A percentile compares a stretch with the other conserved stretches of the same genome.
These are phyloP conservation scores for Henicopernis longicauda DNA, from an alignment of 2,113 vertebrate genomes.

Conservation along the genomic window DNA sequence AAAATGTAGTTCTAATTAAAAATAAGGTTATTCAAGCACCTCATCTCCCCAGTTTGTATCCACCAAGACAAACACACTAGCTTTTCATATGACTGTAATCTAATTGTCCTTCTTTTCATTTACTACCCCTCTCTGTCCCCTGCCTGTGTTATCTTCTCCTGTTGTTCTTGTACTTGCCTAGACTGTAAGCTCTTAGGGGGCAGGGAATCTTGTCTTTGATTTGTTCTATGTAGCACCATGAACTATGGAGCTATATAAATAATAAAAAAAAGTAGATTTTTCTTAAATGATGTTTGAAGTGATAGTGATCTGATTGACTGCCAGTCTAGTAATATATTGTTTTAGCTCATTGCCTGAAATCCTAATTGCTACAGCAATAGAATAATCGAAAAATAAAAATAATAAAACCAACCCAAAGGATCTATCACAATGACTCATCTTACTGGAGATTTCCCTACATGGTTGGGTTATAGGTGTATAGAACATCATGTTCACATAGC, in stretches of 20 bases:
- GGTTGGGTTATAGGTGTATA: rapidly evolving
- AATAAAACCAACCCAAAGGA: neutral
- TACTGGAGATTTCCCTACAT: neutral
- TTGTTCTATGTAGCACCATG: constrained; percentile 60
- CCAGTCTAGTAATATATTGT: neutral
- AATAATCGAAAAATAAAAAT: neutral
- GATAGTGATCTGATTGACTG: constrained; percentile 49
- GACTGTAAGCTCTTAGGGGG: constrained; percentile 67
- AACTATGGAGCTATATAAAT: constrained; percentile 61
- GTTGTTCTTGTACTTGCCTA: constrained; percentile 62
- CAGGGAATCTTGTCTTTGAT: constrained; percentile 55
- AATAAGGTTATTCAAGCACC: neutral
- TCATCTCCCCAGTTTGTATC: neutral
- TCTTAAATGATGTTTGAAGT: constrained; percentile 56
- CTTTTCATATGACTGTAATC: constrained; percentile 45
- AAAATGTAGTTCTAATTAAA: neutral
- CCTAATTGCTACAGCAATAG: neutral
- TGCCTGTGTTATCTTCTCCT: constrained; percentile 44
- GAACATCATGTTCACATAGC: neutral
- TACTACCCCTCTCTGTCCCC: constrained; percentile 7
- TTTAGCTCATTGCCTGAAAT: neutral
- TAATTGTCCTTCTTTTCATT: constrained; percentile 30
- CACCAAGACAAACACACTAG: neutral
- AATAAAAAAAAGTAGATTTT: constrained; percentile 59
- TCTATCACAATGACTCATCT: neutral